These are phyloP conservation scores for Siderastrea siderea DNA, from an alignment of 92 coral and sea anemone species.

Conservation along the genomic window DNA sequence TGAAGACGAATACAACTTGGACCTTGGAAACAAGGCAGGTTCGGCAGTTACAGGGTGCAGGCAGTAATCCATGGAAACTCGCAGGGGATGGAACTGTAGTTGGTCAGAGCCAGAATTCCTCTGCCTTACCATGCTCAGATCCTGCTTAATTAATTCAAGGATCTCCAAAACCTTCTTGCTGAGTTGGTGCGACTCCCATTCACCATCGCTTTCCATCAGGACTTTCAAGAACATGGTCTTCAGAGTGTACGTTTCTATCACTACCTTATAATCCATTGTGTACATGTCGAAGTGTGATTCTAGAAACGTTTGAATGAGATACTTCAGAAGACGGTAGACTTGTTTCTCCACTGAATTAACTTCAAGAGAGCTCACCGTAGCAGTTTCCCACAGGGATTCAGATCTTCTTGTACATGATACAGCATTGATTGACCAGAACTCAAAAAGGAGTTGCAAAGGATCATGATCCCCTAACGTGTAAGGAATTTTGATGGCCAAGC, in stretches of 20 bases:
- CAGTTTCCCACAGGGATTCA: constrained; percentile 49
- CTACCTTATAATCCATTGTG: constrained; percentile 66
- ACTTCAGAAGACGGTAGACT: constrained; percentile 61
- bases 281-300: constrained; percentile 54
- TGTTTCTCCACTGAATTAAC: constrained; percentile 51
- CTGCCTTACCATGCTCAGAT: neutral
- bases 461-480: neutral
- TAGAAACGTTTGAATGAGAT: constrained; percentile 56
- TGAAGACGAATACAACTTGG: neutral
- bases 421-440: constrained; percentile 68
- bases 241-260: constrained; percentile 59
- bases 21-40: constrained; percentile 53
- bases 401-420: constrained; percentile 61
- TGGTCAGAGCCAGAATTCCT: constrained; percentile 1
- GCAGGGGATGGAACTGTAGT: neutral
- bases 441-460: constrained; percentile 62
- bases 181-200: constrained; percentile 29
- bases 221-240: constrained; percentile 60
- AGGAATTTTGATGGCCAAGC: constrained; percentile 67
- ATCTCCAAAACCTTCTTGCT: constrained; percentile 26
- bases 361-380: constrained; percentile 30
- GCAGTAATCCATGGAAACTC: constrained; percentile 32
- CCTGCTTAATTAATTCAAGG: constrained; percentile 33
- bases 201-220: constrained; percentile 11
- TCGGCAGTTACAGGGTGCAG: constrained; percentile 46